Evolutionary conservation across 2,888 invertebrate species (phyloP), one percentile per base, ranked within the genome.

Genomic region (Polietes domitor): DNA sequence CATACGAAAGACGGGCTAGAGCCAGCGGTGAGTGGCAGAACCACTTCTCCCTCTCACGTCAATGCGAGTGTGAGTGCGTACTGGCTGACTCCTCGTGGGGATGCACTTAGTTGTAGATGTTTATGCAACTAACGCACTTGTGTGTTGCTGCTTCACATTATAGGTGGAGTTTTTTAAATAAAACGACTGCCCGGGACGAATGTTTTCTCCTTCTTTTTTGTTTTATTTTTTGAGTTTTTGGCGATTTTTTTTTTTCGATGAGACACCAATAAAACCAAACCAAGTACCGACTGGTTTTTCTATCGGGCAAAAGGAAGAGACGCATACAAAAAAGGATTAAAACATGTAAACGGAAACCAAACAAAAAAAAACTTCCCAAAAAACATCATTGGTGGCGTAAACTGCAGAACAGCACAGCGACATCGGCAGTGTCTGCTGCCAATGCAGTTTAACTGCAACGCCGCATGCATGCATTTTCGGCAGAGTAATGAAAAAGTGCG

Each of bases 361-460:
- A 61, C 21, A 68, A 21, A 70, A 68, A 65, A 28, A 19, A 24
- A 24, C 63, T 41, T 21, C 10, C 47, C n/a, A 26, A 70, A 28
- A 43, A 53, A n/a, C 72, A n/a, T 50, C 41, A 73, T 55, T 79
- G 79, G 79, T 79, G 79, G 47, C 47, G n/a, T 47, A 47, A 3
- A 47, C 47, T n/a, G n/a, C 47, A 47, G 6, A 47, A 12, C 47
- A 47, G n/a, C 68, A 77, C 55, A 79, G 61, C 6, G 53, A 53
- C 53, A 83, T 74, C 82, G 82, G 53, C 75, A 80, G 53, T 82
- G 85, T 86, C 80, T 83, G 70, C 77, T 80, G 72, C 74, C 83
- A 87, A 88, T 87, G 86, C 84, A 88, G 82, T 85, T 85, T 85
- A 85, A 85, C 87, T 84, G 88, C 86, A 87, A 76, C 79, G 55